Evolutionary conservation across 2,113 vertebrate genomes (phyloP).

Genomic region (Circaetus cinerascens): DNA sequence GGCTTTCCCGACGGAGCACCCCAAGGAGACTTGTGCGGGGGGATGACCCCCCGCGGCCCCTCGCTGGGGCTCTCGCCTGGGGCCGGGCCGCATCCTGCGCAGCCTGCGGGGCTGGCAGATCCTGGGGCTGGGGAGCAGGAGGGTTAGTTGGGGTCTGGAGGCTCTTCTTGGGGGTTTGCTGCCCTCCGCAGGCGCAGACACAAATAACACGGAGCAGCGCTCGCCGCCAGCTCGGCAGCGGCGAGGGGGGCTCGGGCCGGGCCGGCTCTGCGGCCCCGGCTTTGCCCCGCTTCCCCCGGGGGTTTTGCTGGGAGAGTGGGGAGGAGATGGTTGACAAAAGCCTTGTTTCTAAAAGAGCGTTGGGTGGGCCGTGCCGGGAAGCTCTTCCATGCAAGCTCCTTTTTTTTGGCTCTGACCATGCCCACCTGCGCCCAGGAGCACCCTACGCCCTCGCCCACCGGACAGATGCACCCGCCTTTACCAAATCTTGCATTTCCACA

Average conservation of each 20-base stretch:
- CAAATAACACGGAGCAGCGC: not conserved
- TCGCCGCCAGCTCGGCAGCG: not conserved
- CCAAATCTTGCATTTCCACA: not conserved
- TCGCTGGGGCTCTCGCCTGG: not conserved
- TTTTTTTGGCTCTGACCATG: not conserved
- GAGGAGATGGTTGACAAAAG: not conserved
- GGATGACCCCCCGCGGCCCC: not conserved
- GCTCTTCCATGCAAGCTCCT: accelerated
- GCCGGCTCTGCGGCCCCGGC: not conserved
- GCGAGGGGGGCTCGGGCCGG: not conserved
- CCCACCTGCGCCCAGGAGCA: too few species aligned
- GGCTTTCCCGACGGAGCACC: not conserved
- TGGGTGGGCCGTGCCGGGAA: too few species aligned
- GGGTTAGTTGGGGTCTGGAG: not conserved
- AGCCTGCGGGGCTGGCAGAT: not conserved
- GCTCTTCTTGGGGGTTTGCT: not conserved
- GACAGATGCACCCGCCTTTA: accelerated
- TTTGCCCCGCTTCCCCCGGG: not conserved
- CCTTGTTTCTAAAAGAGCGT: too few species aligned
- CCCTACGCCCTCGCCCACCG: accelerated
- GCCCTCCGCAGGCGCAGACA: not conserved
- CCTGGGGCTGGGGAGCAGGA: not conserved
- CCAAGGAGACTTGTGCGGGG: not conserved
- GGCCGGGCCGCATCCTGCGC: not conserved
- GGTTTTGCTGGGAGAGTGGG: too few species aligned